phyloP scores from a whole-genome alignment of 2,113 vertebrate species.

The Callopanchax toddi region DNA sequence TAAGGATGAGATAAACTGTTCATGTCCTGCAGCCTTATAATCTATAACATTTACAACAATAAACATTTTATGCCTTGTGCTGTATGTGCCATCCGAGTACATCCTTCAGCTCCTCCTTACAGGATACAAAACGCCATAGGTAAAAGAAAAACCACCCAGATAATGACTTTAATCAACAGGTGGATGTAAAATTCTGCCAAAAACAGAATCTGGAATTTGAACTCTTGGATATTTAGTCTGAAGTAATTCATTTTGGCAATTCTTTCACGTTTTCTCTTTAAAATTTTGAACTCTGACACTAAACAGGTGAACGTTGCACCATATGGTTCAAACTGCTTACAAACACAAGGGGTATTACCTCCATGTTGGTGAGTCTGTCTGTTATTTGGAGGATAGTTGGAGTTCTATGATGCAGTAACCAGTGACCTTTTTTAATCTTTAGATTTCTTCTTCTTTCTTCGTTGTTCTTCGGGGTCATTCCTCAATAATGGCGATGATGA shows the following conservation, averaged over 20 bases:
- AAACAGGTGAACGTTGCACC: slow-evolving; percentile 33
- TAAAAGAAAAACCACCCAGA: not conserved
- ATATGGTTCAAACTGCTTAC: not conserved
- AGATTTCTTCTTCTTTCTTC: not conserved
- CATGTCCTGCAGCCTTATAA: not conserved
- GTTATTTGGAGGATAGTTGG: not conserved
- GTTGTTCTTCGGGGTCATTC: slow-evolving; percentile 1
- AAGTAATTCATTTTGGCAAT: too few species aligned
- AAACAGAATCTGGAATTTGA: not conserved
- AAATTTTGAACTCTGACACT: too few species aligned
- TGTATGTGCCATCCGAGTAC: not conserved
- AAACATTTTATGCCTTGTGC: not conserved
- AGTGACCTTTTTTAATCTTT: too few species aligned
- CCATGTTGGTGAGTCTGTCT: not conserved
- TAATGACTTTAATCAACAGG: not conserved
- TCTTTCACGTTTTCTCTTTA: too few species aligned
- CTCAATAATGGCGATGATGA: slow-evolving; percentile 36
- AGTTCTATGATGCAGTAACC: too few species aligned
- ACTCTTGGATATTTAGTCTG: not conserved
- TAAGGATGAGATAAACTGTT: not conserved
- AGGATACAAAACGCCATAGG: not conserved
- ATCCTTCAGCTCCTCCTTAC: not conserved
- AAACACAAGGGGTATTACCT: not conserved
- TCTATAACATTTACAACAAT: not conserved
- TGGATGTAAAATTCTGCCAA: not conserved